phyloP scores from a whole-genome alignment of 1,140 invertebrate genomes.

The Magallana angulata region DNA sequence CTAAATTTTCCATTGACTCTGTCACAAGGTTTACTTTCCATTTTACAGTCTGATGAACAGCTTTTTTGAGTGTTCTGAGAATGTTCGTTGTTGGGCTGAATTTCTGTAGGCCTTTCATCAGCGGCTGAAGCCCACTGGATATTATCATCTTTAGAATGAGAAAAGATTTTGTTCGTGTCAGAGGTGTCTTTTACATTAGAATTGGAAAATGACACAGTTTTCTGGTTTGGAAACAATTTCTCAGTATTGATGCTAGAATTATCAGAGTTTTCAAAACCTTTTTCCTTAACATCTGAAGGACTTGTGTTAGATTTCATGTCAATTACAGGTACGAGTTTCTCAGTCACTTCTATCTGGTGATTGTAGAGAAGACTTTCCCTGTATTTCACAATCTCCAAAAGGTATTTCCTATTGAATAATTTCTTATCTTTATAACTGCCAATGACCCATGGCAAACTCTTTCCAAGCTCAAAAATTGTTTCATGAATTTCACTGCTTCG shows the following conservation, averaged over 20 bases:
- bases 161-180: too few relatives aligned
- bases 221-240: neutral
- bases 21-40: too few relatives aligned
- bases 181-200: too few relatives aligned
- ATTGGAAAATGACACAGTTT: neutral
- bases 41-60: too few relatives aligned
- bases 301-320: neutral
- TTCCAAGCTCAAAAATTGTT: slow-evolving; percentile 9
- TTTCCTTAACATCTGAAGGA: neutral
- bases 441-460: slow-evolving; percentile 10
- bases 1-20: too few relatives aligned
- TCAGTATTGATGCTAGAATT: neutral
- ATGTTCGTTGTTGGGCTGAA: too few relatives aligned
- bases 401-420: slow-evolving; percentile 9
- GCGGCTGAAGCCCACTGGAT: too few relatives aligned
- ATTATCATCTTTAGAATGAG: too few relatives aligned
- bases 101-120: too few relatives aligned
- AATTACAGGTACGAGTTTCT: neutral
- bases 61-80: too few relatives aligned
- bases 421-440: slow-evolving; percentile 16
- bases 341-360: neutral
- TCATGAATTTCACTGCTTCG: slow-evolving; percentile 27
- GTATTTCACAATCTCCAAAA: neutral
- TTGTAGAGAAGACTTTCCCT: slow-evolving; percentile 9
- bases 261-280: neutral